phyloP scores from a whole-genome alignment of 2,113 vertebrate genomes.

The Scopus umbretta region DNA sequence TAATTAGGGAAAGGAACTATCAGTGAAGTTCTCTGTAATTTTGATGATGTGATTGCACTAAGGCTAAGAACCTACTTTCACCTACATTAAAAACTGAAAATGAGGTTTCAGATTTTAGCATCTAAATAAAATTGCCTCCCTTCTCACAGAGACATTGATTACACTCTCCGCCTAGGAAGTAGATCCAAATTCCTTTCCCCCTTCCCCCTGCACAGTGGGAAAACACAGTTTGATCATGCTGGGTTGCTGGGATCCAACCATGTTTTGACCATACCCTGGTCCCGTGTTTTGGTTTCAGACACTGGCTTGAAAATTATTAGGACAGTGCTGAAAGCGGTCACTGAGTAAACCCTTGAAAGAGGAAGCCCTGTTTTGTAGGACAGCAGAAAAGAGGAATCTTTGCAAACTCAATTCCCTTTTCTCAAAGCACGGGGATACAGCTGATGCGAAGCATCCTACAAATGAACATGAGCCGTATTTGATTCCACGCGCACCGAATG shows the following conservation, averaged over 20 bases:
- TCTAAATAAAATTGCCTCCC: neutral
- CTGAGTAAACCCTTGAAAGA: neutral
- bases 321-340: neutral
- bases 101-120: neutral
- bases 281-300: neutral
- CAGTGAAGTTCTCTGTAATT: neutral
- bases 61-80: neutral
- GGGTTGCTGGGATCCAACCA: neutral
- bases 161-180: neutral
- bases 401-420: neutral
- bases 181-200: neutral
- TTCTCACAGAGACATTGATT: neutral
- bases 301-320: neutral
- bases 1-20: neutral
- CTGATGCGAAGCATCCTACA: neutral
- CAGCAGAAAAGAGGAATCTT: neutral
- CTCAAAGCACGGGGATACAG: neutral
- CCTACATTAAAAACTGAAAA: neutral
- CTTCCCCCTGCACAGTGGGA: neutral
- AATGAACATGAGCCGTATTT: neutral
- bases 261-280: neutral
- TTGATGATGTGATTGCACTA: neutral
- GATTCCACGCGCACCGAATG: rapidly evolving
- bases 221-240: neutral
- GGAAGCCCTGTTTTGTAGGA: neutral